Conservation (phyloP, 2,113 vertebrate genomes). For the Phyllostomus discolor region DNA sequence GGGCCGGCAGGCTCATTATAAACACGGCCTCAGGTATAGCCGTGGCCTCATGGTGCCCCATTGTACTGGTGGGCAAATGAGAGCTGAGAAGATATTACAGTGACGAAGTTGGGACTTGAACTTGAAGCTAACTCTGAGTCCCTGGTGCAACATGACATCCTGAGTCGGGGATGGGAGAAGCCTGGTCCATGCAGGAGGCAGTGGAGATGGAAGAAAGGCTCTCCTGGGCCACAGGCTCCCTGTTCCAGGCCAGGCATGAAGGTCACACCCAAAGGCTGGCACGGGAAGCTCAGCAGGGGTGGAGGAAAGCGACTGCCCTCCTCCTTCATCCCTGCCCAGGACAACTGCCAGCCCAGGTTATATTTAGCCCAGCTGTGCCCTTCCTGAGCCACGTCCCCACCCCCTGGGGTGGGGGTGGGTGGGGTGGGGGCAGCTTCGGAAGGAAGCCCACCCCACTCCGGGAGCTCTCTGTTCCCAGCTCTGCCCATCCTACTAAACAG, state of each 20-base stretch:
- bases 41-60: not conserved
- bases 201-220: not conserved
- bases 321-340: not conserved
- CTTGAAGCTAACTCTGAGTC: not conserved
- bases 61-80: not conserved
- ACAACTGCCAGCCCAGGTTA: conserved; percentile 50
- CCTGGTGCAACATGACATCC: not conserved
- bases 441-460: conserved; percentile 39
- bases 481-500: not conserved
- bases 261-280: conserved; percentile 2
- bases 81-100: not conserved
- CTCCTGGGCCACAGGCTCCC: not conserved
- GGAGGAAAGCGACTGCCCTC: not conserved
- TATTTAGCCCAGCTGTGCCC: conserved; percentile 62
- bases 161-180: not conserved
- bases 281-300: not conserved
- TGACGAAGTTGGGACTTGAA: not conserved
- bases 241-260: not conserved
- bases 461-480: conserved; percentile 35
- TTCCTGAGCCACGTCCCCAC: conserved; percentile 41
- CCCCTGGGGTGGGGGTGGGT: not conserved
- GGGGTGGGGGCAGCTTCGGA: conserved; percentile 33
- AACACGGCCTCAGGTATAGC: not conserved
- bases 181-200: not conserved
- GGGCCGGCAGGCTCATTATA: not conserved